Evolutionary conservation across 2,113 vertebrate genomes (phyloP), one percentile per base, ranked within the genome.

Genomic region (Phalacrocorax brasilianus): DNA sequence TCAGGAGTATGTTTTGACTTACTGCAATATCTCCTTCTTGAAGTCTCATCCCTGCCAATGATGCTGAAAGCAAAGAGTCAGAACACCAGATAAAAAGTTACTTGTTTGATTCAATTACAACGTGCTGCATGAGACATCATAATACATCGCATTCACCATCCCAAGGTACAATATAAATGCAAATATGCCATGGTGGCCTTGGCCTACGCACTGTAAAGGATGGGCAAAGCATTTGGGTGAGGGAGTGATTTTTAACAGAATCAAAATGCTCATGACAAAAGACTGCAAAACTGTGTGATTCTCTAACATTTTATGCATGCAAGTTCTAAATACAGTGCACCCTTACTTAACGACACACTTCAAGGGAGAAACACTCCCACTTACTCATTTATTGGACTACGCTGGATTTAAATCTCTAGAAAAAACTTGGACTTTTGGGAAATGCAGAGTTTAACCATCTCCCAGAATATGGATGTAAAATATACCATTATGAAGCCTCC

Each of bases 1-100:
- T 21, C 15, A 20, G 53, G 45, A 91, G 45, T 5, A 32, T 11
- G 32, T 91, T 92, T 56, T 83, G 56, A 97, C 99, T 99, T 97
- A 99, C 99, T 33, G 99, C 99, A 92, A 99, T 97, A 96, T 99
- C 99, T 62, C 99, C 99, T 92, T 98, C 98, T 88, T 98, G 98
- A 26, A 99, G 99, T 65, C 98, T 98, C 99, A 99, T 99, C 88
- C 99, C 99, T 35, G 99, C 99, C 97, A 99, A 94, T 1, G 99
- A 99, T 1, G 99, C 99, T 99, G 98, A 91, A 97, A 95, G 97
- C 5, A n/a, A 75, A 73, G 40, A 91, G 38, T 35, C n/a, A 93
- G 26, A 88, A 74, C 8, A 40, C 1, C 56, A 86, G 50, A 59
- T 32, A 66, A 33, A 86, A 72, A 70, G 70, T 81, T 47, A 68